phyloP scores from a whole-genome alignment of 2,888 invertebrate genomes.

The Polydrusus pterygomalis region DNA sequence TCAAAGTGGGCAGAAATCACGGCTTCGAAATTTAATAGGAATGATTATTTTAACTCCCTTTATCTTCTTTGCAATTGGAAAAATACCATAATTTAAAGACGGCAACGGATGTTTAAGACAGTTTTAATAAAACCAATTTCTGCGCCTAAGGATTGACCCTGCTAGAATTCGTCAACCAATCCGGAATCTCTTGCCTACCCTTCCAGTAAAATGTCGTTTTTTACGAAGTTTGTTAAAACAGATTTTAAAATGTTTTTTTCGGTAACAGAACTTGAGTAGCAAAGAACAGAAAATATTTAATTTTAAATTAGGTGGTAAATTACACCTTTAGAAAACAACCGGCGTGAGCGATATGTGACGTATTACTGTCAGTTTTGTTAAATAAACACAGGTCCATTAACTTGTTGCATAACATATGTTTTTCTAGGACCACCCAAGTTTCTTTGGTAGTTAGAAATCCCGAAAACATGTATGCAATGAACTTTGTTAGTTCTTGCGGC shows the following conservation, averaged over 20 bases:
- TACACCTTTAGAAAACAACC: conserved; percentile 53
- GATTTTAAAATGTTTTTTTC: not conserved
- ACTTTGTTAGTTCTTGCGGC: not conserved
- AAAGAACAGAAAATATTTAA: conserved; percentile 33
- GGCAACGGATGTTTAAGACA: no score
- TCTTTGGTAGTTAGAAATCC: not conserved
- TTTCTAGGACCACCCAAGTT: conserved; percentile 68
- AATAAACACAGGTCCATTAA: conserved; percentile 73
- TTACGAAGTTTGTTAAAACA: not conserved
- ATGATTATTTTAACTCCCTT: no score
- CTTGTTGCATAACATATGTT: conserved; percentile 72
- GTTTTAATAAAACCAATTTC: no score
- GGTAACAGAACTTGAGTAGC: conserved; percentile 43
- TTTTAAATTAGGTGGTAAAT: conserved; percentile 51
- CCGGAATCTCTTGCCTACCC: no score
- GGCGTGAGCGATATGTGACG: conserved; percentile 63
- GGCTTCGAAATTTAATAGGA: no score
- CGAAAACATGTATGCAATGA: not conserved
- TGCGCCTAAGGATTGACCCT: no score
- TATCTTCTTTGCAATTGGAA: no score
- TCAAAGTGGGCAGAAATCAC: no score
- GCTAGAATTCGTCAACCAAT: no score
- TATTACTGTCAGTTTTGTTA: conserved; percentile 71
- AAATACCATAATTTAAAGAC: no score
- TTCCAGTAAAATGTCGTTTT: not conserved